Base-by-base conservation (phyloP, 2,797 vertebrate genomes). In the Microctenopoma lineatum region DNA sequence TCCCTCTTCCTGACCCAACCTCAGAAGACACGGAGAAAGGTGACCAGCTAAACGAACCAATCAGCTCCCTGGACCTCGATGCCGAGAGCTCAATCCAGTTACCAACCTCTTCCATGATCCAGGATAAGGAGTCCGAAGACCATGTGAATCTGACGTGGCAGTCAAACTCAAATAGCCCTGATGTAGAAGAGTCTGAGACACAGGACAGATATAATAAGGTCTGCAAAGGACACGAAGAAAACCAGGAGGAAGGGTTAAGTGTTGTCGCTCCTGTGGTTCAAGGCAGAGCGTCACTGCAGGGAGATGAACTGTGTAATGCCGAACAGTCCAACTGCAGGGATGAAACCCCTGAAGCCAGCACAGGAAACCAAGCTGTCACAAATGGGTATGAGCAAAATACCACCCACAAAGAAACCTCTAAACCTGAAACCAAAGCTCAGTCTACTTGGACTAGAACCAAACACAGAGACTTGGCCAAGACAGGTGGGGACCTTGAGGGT, bases 401-500 rank as follows among this genome's bases (percentile, higher is more conserved):
- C 44, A 66, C 18, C 32, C 10, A 36, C 4, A 50, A 32, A 50
- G 75, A 87, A 34, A 27, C n/a, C 1, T 38, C 29, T 0, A n/a
- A 29, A 58, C 4, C 18, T 4, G 71, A 83, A 1, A 59, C 26
- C 47, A 68, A 61, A 73, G 58, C 56, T 62, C 64, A 47, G 38
- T 56, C 73, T 39, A 54, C 61, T 4, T 71, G 45, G 55, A 60
- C 68, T 7, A 78, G 38, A 57, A 58, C 59, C 54, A 83, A 60
- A 61, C 60, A 60, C 42, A 75, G 45, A 54, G 59, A 79, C 12
- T n/a, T 64, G 2, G 9, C 16, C 1, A 57, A 69, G 38, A 55
- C 55, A 34, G 67, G 25, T 3, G 45, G 70, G 68, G 84, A 54
- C 41, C 65, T 79, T 0, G 81, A 89, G 10, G 54, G 42, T 14